Evolutionary conservation across 2,113 vertebrate genomes (phyloP).

Genomic region (Indicator indicator): DNA sequence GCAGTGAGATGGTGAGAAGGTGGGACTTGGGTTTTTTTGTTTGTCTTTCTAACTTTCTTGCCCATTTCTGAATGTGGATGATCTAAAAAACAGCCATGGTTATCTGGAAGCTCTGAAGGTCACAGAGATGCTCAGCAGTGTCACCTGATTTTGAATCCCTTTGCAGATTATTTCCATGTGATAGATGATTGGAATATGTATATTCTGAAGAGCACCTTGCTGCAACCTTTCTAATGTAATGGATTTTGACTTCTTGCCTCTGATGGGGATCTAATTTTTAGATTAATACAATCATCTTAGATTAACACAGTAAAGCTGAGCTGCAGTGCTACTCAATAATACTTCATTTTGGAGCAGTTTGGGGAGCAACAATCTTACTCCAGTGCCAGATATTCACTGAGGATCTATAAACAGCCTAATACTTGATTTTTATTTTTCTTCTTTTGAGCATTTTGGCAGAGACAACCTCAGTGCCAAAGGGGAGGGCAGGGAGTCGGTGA

Average conservation of each 20-base stretch:
- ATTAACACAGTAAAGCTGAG: neutral
- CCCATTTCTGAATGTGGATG: neutral
- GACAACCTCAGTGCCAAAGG: fast-evolving
- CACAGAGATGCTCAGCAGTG: neutral
- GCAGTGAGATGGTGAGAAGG: neutral
- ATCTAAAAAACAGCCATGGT: fast-evolving
- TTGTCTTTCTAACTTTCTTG: neutral
- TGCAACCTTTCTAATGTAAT: fast-evolving
- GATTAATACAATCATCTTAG: fast-evolving
- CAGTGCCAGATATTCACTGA: neutral
- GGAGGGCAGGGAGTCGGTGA: neutral
- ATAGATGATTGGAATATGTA: fast-evolving
- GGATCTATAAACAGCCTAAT: neutral
- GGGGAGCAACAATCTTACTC: neutral
- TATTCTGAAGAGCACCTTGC: neutral
- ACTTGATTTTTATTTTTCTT: neutral
- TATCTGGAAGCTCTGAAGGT: neutral
- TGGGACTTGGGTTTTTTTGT: neutral
- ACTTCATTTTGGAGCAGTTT: neutral
- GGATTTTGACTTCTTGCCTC: neutral
- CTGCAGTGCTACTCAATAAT: neutral
- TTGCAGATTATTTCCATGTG: neutral
- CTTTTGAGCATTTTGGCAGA: neutral
- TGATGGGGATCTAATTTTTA: neutral
- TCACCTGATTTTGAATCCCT: neutral